Conservation (phyloP, 30 jellyfish, hydroid and myxozoan species). For the Turritopsis rubra region DNA sequence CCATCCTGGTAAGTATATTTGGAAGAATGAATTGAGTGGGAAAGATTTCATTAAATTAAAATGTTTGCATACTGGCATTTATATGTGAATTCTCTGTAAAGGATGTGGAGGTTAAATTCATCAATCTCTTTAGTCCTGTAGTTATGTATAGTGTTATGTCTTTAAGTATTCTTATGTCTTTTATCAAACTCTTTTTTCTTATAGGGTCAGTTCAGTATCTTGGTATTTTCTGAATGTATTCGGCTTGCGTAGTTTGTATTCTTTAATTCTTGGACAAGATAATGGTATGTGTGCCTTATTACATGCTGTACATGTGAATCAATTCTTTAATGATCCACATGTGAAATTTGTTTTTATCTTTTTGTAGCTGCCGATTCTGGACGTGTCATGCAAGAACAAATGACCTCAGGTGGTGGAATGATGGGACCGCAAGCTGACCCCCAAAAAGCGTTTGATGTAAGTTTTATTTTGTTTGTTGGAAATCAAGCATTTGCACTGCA, state of each 20-base stretch:
- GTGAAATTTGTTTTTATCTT: not conserved
- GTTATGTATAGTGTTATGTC: not conserved
- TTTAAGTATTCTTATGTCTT: too few species aligned
- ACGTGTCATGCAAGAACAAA: conserved; percentile 97
- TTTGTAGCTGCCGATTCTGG: conserved; percentile 93
- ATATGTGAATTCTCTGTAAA: too few species aligned
- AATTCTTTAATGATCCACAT: not conserved
- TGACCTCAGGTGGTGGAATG: conserved; percentile 68
- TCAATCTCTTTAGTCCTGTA: not conserved
- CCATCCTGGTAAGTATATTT: conserved; percentile 78
- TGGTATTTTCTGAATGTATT: conserved; percentile 96
- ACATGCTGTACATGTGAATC: not conserved
- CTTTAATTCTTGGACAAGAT: conserved; percentile 89
- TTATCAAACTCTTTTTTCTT: too few species aligned
- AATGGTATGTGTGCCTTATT: conserved; percentile 56
- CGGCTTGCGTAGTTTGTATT: conserved; percentile 87
- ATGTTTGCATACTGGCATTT: too few species aligned
- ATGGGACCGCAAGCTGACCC: conserved; percentile 96
- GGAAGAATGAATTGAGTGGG: too few species aligned
- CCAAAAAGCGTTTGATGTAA: conserved; percentile 92
- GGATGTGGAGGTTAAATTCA: not conserved
- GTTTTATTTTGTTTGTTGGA: not conserved
- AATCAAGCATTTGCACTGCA: too few species aligned
- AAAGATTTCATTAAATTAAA: too few species aligned
- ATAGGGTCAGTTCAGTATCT: conserved; percentile 97